A percentile compares a stretch with the other conserved stretches of the same genome.
Conservation (phyloP, 2,888 invertebrate species). For the Drosophila leonis region DNA sequence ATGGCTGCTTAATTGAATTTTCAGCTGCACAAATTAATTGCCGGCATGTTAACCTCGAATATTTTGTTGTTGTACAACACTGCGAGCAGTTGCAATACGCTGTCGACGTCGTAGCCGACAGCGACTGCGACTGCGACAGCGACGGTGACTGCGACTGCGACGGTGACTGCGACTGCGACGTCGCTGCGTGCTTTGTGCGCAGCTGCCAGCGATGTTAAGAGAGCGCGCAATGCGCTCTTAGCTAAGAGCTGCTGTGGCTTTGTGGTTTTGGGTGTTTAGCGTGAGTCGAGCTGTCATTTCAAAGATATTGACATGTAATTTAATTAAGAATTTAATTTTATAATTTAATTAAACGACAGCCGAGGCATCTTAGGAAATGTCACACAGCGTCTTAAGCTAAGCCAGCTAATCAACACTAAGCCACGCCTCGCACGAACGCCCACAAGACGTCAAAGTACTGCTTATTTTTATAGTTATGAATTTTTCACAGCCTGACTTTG, state of each 20-base stretch:
- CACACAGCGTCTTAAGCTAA: slow-evolving; percentile 23
- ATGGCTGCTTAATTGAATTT: slow-evolving; percentile 68
- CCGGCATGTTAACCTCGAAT: slow-evolving; percentile 65
- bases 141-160: background rate
- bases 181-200: slow-evolving; percentile 26
- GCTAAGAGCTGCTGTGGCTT: slow-evolving; percentile 9
- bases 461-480: slow-evolving; percentile 37
- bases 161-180: background rate
- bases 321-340: slow-evolving; percentile 53
- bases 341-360: slow-evolving; percentile 55
- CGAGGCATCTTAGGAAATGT: slow-evolving; percentile 9
- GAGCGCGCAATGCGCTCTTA: slow-evolving; percentile 32
- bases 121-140: background rate
- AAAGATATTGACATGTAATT: slow-evolving; percentile 55
- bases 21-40: slow-evolving; percentile 64
- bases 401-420: slow-evolving; percentile 41
- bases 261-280: background rate
- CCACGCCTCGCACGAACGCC: background rate
- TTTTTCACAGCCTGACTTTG: slow-evolving; percentile 40
- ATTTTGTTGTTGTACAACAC: slow-evolving; percentile 42
- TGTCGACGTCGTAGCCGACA: background rate
- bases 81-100: slow-evolving; percentile 4
- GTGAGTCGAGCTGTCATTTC: slow-evolving; percentile 17
- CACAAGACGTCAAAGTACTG: background rate
- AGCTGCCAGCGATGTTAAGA: slow-evolving; percentile 27